phyloP scores from a whole-genome alignment of 30 jellyfish, hydroid and myxozoan genomes.

The Cassiopea andromeda region DNA sequence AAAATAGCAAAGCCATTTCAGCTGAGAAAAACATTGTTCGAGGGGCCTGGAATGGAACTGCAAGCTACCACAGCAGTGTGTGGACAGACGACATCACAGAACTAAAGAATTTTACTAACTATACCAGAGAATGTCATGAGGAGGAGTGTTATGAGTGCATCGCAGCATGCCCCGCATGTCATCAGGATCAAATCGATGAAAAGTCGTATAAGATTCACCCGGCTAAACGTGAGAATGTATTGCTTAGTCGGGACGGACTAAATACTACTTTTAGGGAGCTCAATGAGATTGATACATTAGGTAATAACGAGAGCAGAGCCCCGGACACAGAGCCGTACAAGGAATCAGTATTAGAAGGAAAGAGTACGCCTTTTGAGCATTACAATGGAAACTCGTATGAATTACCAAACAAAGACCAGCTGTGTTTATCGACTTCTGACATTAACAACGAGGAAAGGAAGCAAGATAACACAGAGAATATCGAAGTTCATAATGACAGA shows the following conservation, averaged over 20 bases:
- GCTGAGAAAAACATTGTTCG: not conserved
- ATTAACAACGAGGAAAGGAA: not conserved
- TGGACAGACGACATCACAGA: not conserved
- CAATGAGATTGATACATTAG: not conserved
- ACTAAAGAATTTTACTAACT: not conserved
- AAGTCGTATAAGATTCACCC: not conserved
- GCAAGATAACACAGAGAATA: not conserved
- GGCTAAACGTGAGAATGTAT: not conserved
- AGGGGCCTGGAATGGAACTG: not conserved
- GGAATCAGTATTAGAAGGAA: not conserved
- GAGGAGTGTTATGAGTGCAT: slow-evolving; percentile 3
- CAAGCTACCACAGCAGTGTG: not conserved
- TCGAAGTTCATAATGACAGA: not conserved
- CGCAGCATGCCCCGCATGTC: not conserved
- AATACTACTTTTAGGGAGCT: not conserved
- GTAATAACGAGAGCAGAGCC: not conserved
- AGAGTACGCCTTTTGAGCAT: not conserved
- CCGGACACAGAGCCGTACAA: not conserved
- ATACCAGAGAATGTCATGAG: not conserved
- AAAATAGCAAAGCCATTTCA: not conserved
- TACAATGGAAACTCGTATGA: not conserved
- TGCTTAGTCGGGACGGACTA: not conserved
- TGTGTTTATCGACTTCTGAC: not conserved
- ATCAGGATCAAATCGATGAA: not conserved
- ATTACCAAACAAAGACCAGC: not conserved